phyloP scores from a whole-genome alignment of 2,888 invertebrate genomes.

The Hartigia nigra region DNA sequence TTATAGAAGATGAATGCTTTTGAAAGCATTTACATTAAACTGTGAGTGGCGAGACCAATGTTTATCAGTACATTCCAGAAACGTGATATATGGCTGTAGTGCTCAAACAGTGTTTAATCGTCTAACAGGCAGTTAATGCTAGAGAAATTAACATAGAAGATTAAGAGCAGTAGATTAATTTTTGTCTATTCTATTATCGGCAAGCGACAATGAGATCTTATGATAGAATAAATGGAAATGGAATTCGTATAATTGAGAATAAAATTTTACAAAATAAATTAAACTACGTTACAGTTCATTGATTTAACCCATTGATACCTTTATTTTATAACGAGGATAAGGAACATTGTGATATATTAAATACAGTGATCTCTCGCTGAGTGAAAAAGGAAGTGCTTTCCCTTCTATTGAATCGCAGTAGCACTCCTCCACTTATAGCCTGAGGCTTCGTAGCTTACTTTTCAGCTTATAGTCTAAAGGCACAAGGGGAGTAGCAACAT shows the following conservation, averaged over 20 bases:
- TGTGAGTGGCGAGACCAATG: neutral
- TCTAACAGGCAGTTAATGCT: constrained; percentile 1
- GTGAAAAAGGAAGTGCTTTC: neutral
- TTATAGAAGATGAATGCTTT: neutral
- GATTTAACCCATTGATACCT: neutral
- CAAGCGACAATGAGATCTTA: neutral
- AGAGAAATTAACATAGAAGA: neutral
- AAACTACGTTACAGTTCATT: neutral
- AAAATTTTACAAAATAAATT: constrained; percentile 5
- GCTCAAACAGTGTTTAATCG: constrained; percentile 14
- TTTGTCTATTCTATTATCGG: neutral
- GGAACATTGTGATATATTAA: neutral
- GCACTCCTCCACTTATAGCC: too few species aligned
- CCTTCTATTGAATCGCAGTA: too few species aligned
- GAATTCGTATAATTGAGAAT: constrained; percentile 9
- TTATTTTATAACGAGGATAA: neutral
- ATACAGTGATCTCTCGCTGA: neutral
- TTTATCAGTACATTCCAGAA: constrained; percentile 2
- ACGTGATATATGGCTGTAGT: constrained; percentile 12
- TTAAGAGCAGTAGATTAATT: neutral
- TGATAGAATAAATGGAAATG: constrained; percentile 6
- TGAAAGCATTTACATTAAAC: neutral
- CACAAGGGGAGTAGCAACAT: neutral
- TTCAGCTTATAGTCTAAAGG: too few species aligned
- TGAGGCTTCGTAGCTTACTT: too few species aligned